Evolutionary conservation across 2,888 invertebrate species (phyloP).

Genomic region (Noctua comes): DNA sequence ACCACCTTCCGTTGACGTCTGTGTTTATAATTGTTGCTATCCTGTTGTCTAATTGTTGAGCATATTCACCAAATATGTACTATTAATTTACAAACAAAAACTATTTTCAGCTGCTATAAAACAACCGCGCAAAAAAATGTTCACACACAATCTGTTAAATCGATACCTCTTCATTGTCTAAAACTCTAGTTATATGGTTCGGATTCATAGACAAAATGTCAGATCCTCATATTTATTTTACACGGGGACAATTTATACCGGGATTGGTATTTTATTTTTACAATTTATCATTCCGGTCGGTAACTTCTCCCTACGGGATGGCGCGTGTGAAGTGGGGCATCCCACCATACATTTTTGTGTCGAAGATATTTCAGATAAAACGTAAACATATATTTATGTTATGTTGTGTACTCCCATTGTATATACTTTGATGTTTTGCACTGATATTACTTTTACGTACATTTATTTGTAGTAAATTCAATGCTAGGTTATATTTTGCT

Average conservation of each 20-base stretch:
- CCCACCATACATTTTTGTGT: slow-evolving; percentile 57
- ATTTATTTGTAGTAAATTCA: slow-evolving; percentile 24
- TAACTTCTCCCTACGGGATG: slow-evolving; percentile 64
- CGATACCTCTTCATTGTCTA: slow-evolving; percentile 4
- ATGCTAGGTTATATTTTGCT: slow-evolving; percentile 9
- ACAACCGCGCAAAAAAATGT: slow-evolving; percentile 5
- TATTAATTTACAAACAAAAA: slow-evolving; percentile 12
- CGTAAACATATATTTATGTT: slow-evolving; percentile 57
- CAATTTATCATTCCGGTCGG: slow-evolving; percentile 68
- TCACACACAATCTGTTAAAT: slow-evolving; percentile 21
- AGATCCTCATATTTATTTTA: slow-evolving; percentile 55
- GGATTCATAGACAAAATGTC: slow-evolving; percentile 50
- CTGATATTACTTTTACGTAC: slow-evolving; percentile 23
- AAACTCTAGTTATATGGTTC: slow-evolving; percentile 33
- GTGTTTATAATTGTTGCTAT: slow-evolving; percentile 66
- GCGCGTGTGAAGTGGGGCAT: slow-evolving; percentile 60
- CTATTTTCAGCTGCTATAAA: slow-evolving; percentile 7
- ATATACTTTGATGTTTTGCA: slow-evolving; percentile 47
- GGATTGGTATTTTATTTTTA: slow-evolving; percentile 67
- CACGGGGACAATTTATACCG: slow-evolving; percentile 55
- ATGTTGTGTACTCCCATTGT: slow-evolving; percentile 41
- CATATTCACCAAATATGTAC: slow-evolving; percentile 20
- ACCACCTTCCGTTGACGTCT: slow-evolving; percentile 70
- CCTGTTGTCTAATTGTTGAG: slow-evolving; percentile 65
- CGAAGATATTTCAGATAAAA: slow-evolving; percentile 62